These are phyloP conservation scores for Hydropsyche betteni DNA, from an alignment of 2,888 invertebrate species.

Conservation along the genomic window DNA sequence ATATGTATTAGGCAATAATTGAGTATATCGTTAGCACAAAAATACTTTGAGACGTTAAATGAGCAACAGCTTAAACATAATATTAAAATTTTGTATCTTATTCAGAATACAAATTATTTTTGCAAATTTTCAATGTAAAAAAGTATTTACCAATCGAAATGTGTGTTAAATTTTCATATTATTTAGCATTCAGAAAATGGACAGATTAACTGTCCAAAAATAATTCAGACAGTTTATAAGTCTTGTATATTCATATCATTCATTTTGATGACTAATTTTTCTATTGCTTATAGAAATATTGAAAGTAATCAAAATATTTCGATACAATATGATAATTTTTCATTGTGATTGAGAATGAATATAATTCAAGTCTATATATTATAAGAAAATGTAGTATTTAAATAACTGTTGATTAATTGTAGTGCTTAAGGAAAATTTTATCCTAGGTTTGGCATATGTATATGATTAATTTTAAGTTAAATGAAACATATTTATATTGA, in stretches of 20 bases:
- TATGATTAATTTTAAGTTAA: slow-evolving; percentile 13
- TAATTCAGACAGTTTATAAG: too few relatives aligned
- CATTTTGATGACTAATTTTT: too few relatives aligned
- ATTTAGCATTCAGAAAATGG: too few relatives aligned
- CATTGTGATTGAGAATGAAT: too few relatives aligned
- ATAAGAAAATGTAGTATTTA: slow-evolving; percentile 35
- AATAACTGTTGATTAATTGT: slow-evolving; percentile 48
- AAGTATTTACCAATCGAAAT: not conserved
- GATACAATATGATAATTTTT: too few relatives aligned
- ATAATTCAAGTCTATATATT: slow-evolving; percentile 10
- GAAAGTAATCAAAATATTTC: too few relatives aligned
- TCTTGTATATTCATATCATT: too few relatives aligned
- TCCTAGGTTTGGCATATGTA: slow-evolving; percentile 33
- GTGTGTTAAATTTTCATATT: slow-evolving; percentile 21
- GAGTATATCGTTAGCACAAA: slow-evolving; percentile 14
- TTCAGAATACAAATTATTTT: slow-evolving; percentile 15
- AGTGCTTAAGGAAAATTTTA: slow-evolving; percentile 41
- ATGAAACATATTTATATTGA: slow-evolving; percentile 24
- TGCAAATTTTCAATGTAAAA: not conserved
- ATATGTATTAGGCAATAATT: slow-evolving; percentile 17
- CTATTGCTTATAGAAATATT: too few relatives aligned
- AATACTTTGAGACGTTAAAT: not conserved
- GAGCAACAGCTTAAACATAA: not conserved
- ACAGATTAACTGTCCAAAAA: too few relatives aligned
- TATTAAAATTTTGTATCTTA: not conserved